phyloP scores from a whole-genome alignment of 2,797 vertebrate genomes.

The Furcifer pardalis region DNA sequence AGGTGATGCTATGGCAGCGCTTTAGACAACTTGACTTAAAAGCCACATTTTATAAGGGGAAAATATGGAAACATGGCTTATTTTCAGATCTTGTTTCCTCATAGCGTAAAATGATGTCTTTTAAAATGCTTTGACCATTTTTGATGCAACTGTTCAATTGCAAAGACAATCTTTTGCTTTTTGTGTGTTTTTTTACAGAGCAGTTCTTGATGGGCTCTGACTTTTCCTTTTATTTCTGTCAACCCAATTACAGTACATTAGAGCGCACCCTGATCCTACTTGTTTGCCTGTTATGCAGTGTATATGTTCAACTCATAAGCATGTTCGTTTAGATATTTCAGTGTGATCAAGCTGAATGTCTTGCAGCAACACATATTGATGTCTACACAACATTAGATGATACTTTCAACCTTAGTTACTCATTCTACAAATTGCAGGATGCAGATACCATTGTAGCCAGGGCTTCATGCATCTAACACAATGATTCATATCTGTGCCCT shows the following conservation, averaged over 20 bases:
- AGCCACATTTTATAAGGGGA: constrained; percentile 65
- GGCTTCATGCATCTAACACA: constrained; percentile 42
- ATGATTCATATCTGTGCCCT: constrained; percentile 42
- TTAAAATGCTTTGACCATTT: constrained; percentile 75
- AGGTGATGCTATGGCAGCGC: background rate
- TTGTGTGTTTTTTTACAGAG: constrained; percentile 75
- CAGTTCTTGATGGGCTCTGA: constrained; percentile 86
- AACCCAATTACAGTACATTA: constrained; percentile 79
- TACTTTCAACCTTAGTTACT: constrained; percentile 63
- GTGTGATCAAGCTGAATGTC: constrained; percentile 80
- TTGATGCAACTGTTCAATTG: constrained; percentile 77
- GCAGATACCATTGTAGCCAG: constrained; percentile 17
- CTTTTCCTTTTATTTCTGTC: constrained; percentile 89
- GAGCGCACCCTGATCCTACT: constrained; percentile 69
- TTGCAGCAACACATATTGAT: constrained; percentile 77
- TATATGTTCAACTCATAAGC: constrained; percentile 79
- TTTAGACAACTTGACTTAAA: constrained; percentile 66
- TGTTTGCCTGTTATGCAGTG: constrained; percentile 71
- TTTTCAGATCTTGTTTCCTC: constrained; percentile 76
- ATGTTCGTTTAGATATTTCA: constrained; percentile 84
- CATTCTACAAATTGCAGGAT: constrained; percentile 57
- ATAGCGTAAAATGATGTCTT: constrained; percentile 70
- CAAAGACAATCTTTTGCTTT: constrained; percentile 73
- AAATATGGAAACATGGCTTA: constrained; percentile 68
- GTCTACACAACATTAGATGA: constrained; percentile 63